A percentile compares a stretch with the other conserved stretches of the same genome.
Evolutionary conservation across 1,140 invertebrate species (phyloP).

Genomic region (Drosophila ambigua): DNA sequence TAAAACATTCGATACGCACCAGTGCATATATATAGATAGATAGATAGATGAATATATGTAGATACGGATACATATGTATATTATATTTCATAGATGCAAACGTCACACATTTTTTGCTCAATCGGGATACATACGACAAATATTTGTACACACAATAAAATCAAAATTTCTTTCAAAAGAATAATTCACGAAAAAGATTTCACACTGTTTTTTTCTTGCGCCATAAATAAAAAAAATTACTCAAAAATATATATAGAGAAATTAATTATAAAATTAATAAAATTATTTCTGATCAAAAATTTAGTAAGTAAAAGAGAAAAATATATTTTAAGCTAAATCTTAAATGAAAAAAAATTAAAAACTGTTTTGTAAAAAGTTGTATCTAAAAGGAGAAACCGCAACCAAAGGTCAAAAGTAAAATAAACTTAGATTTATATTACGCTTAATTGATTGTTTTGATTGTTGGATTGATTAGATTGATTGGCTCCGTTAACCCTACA

Average conservation of each 20-base stretch:
- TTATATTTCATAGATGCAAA: conserved; percentile 38
- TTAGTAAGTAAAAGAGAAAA: conserved; percentile 59
- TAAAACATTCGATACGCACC: no score
- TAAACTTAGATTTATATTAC: conserved; percentile 23
- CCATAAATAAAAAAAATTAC: conserved; percentile 30
- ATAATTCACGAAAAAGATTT: conserved; percentile 79
- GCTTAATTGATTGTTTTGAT: conserved; percentile 18
- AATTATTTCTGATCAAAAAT: conserved; percentile 53
- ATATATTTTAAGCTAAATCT: conserved; percentile 45
- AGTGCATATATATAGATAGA: conserved; percentile 38
- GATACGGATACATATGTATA: conserved; percentile 45
- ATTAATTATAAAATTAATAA: no score
- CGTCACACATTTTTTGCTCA: conserved; percentile 45
- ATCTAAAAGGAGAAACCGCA: conserved; percentile 69
- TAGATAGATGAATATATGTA: conserved; percentile 40
- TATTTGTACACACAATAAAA: conserved; percentile 45
- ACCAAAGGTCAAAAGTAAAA: conserved; percentile 55
- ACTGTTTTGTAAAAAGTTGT: conserved; percentile 8
- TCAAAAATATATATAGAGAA: conserved; percentile 26
- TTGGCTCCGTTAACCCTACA: conserved; percentile 61
- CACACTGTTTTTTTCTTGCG: conserved; percentile 46
- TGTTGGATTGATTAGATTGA: conserved; percentile 15
- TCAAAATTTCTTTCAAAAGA: conserved; percentile 1
- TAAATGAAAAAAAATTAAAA: conserved; percentile 32
- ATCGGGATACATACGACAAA: not conserved